Conservation (phyloP, 2,113 vertebrate species). For the Manacus vitellinus region DNA sequence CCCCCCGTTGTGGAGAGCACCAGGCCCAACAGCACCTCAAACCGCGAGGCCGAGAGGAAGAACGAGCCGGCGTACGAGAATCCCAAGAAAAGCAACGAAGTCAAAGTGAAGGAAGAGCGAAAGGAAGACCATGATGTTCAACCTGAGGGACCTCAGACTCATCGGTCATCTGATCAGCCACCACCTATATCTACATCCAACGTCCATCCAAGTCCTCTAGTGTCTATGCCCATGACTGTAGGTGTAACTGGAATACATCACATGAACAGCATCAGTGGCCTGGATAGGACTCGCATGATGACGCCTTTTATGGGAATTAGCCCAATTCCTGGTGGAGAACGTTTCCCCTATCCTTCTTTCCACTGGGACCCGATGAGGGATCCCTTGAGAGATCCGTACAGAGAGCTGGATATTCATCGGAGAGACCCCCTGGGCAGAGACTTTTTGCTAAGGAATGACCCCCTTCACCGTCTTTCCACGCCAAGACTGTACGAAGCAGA, state of each 20-base stretch:
- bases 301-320: constrained; percentile 97
- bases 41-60: constrained; percentile 89
- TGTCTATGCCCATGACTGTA: constrained; percentile 87
- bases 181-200: constrained; percentile 75
- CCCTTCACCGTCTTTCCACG: constrained; percentile 85
- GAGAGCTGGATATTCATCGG: constrained; percentile 90
- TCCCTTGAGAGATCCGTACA: constrained; percentile 87
- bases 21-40: constrained; percentile 83
- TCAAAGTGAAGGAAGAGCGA: constrained; percentile 95
- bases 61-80: constrained; percentile 82
- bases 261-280: constrained; percentile 88
- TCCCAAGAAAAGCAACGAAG: constrained; percentile 88
- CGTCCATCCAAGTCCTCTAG: constrained; percentile 83
- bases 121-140: constrained; percentile 91
- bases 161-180: constrained; percentile 77
- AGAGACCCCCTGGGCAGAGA: constrained; percentile 83
- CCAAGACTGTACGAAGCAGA: constrained; percentile 90
- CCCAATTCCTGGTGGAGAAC: constrained; percentile 92
- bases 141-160: constrained; percentile 77
- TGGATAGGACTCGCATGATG: constrained; percentile 96
- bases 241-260: constrained; percentile 90
- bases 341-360: constrained; percentile 94
- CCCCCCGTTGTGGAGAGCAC: constrained; percentile 68
- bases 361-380: constrained; percentile 97
- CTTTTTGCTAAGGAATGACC: constrained; percentile 89